phyloP scores from a whole-genome alignment of 2,113 vertebrate species.

The Sapayoa aenigma region DNA sequence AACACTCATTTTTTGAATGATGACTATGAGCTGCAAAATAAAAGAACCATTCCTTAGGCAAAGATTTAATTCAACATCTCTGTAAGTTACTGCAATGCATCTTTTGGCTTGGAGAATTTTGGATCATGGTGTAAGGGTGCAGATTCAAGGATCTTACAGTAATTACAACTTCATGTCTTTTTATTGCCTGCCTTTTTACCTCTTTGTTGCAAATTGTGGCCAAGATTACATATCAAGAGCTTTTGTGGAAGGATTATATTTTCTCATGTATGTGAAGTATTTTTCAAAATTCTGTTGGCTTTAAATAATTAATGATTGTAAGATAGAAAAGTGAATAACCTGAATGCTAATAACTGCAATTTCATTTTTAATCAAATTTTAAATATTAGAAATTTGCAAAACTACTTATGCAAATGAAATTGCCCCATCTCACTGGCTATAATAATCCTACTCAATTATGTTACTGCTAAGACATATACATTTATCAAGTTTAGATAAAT shows the following conservation, averaged over 20 bases:
- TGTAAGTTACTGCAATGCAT: not conserved
- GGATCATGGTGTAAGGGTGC: not conserved
- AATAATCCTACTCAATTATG: slow-evolving; percentile 29
- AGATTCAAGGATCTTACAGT: not conserved
- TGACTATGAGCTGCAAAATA: not conserved
- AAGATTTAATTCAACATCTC: not conserved
- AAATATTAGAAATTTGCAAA: slow-evolving; percentile 1
- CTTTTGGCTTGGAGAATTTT: not conserved
- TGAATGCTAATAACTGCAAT: not conserved
- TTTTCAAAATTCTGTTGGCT: not conserved
- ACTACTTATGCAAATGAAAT: slow-evolving; percentile 13
- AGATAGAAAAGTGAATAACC: slow-evolving; percentile 1
- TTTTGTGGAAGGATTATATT: not conserved
- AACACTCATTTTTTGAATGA: not conserved
- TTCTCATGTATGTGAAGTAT: not conserved
- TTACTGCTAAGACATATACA: not conserved
- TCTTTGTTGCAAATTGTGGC: not conserved
- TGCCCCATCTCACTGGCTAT: not conserved
- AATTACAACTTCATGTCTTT: not conserved
- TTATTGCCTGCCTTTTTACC: not conserved
- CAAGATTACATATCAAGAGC: not conserved
- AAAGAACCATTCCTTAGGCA: not conserved
- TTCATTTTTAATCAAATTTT: not conserved
- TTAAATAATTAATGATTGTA: not conserved
- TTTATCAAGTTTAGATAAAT: slow-evolving; percentile 32